These are phyloP conservation scores for Pyrgilauda ruficollis DNA, from an alignment of 2,113 vertebrate species.

Conservation along the genomic window DNA sequence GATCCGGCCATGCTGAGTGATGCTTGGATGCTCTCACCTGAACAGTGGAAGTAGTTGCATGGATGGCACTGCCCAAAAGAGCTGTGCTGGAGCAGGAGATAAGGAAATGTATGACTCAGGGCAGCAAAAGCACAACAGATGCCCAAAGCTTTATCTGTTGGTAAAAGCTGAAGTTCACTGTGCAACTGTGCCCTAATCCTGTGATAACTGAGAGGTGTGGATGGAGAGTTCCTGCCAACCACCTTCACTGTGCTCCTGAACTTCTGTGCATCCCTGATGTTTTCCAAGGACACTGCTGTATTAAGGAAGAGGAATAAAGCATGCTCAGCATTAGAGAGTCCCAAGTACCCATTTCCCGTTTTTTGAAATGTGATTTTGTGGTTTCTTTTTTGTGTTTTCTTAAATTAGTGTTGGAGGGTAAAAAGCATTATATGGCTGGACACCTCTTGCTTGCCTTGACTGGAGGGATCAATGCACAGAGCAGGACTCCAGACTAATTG, in stretches of 20 bases:
- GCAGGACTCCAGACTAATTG: background rate
- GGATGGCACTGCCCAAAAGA: background rate
- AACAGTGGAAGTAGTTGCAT: background rate
- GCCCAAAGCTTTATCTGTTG: background rate
- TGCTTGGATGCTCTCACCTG: background rate
- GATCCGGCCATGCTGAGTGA: background rate
- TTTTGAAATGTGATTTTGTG: fast-evolving
- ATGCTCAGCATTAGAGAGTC: background rate
- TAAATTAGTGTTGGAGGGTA: background rate
- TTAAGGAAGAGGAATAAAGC: background rate
- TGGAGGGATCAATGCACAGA: background rate
- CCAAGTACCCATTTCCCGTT: background rate
- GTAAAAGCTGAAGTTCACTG: background rate
- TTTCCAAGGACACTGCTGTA: background rate
- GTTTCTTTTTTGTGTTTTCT: background rate
- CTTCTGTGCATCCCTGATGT: background rate
- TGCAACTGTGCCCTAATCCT: background rate
- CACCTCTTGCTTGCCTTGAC: background rate
- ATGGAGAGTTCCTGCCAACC: background rate
- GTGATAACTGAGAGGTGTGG: background rate
- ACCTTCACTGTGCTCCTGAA: background rate
- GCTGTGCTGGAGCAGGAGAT: background rate
- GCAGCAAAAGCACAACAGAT: background rate
- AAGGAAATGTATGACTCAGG: fast-evolving
- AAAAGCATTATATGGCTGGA: background rate